phyloP scores from a whole-genome alignment of 2,113 vertebrate genomes.

The Laterallus jamaicensis region DNA sequence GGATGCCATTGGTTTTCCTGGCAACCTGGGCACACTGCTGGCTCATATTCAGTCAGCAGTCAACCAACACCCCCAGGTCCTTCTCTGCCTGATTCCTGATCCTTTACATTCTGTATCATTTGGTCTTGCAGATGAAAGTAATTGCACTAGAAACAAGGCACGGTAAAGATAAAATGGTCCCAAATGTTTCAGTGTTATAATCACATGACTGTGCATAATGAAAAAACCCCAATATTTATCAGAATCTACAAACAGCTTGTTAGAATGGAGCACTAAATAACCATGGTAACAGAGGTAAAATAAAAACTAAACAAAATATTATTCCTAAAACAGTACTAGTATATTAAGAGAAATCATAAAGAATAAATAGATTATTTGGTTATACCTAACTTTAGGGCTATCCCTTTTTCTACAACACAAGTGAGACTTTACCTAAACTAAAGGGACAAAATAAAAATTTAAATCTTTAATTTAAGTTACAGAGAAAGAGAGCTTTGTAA shows the following conservation, averaged over 20 bases:
- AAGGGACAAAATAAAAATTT: neutral
- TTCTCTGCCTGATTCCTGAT: neutral
- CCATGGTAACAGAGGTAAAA: neutral
- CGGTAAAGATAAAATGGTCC: neutral
- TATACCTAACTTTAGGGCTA: neutral
- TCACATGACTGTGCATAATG: neutral
- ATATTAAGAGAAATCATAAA: neutral
- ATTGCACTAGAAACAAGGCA: neutral
- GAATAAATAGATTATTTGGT: neutral
- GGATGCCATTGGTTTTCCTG: too few species aligned
- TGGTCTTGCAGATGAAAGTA: neutral
- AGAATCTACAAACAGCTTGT: neutral
- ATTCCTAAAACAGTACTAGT: neutral
- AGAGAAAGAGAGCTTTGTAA: neutral
- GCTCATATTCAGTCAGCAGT: too few species aligned
- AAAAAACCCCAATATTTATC: neutral
- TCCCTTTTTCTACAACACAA: neutral
- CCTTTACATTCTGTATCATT: neutral
- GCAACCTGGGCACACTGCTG: too few species aligned
- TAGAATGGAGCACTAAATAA: neutral
- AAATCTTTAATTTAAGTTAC: neutral
- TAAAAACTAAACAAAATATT: neutral
- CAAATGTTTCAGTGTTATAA: neutral
- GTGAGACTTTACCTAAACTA: neutral
- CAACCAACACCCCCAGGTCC: too few species aligned